phyloP scores from a whole-genome alignment of 2,113 vertebrate genomes.

The Boleophthalmus pectinirostris region DNA sequence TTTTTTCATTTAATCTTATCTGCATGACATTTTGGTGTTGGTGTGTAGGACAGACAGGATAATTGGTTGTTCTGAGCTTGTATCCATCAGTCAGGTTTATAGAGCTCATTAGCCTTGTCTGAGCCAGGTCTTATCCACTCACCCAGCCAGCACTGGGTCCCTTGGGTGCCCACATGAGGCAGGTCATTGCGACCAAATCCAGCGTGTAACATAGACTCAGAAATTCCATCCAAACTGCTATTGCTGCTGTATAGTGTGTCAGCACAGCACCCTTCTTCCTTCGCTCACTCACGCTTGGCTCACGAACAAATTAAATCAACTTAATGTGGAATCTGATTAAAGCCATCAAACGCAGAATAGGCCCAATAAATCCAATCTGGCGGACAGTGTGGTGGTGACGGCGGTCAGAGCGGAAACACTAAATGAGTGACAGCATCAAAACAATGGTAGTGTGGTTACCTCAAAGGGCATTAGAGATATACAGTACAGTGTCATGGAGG shows the following conservation, averaged over 20 bases:
- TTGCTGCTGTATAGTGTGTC: conserved; percentile 44
- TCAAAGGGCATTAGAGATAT: neutral
- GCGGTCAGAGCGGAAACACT: conserved; percentile 35
- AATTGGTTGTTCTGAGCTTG: conserved; percentile 29
- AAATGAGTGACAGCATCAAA: conserved; percentile 17
- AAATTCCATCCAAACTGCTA: conserved; percentile 23
- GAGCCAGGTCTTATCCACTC: conserved; percentile 42
- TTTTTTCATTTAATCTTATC: neutral
- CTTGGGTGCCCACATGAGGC: conserved; percentile 32
- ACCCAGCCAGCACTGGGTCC: conserved; percentile 38
- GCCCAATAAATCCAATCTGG: conserved; percentile 52
- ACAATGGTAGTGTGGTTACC: neutral
- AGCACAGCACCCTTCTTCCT: conserved; percentile 19
- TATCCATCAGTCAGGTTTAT: conserved; percentile 48
- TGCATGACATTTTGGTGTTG: neutral
- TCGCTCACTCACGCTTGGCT: conserved; percentile 13
- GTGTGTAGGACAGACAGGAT: neutral
- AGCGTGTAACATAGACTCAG: conserved; percentile 37
- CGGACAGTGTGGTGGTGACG: conserved; percentile 22
- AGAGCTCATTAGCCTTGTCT: conserved; percentile 50
- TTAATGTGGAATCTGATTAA: conserved; percentile 53
- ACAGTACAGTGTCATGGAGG: neutral
- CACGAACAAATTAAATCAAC: conserved; percentile 63
- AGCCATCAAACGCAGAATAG: conserved; percentile 44
- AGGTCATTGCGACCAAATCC: conserved; percentile 42